phyloP scores from a whole-genome alignment of 2,797 vertebrate genomes.

The Echiichthys vipera region DNA sequence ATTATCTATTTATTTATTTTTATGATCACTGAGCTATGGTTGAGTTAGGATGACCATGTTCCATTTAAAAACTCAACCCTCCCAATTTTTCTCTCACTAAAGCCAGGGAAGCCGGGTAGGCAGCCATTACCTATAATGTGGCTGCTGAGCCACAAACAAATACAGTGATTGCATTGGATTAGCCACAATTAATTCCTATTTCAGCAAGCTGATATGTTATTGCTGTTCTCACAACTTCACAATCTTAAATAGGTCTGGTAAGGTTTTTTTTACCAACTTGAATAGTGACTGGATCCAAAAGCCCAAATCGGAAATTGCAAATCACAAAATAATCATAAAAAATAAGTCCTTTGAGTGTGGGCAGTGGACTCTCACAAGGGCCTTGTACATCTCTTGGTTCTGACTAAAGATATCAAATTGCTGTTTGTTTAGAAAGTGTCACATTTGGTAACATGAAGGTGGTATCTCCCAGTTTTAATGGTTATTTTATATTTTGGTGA shows the following conservation, averaged over 20 bases:
- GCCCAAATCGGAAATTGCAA: conserved; percentile 5
- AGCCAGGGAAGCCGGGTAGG: neutral
- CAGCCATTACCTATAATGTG: neutral
- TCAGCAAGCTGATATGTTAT: conserved; percentile 9
- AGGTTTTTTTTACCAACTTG: conserved; percentile 28
- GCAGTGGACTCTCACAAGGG: neutral
- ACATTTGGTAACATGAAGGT: neutral
- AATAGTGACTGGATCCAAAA: conserved; percentile 20
- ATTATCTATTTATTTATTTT: conserved; percentile 9
- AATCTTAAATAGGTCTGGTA: conserved; percentile 20
- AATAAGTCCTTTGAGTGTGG: neutral
- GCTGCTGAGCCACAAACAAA: conserved; percentile 7
- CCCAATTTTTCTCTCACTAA: neutral
- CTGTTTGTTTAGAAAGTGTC: neutral
- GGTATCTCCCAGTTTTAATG: neutral
- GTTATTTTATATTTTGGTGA: neutral
- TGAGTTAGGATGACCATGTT: neutral
- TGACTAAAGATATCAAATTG: neutral
- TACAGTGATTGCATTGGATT: conserved; percentile 4
- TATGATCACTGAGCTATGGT: neutral
- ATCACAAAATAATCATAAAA: neutral
- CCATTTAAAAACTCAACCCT: neutral
- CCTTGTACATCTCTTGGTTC: neutral
- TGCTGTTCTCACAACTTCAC: conserved; percentile 19
- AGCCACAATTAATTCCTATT: neutral